These are phyloP conservation scores for Otolemur garnettii DNA, from an alignment of 2,113 vertebrate species.

Conservation along the genomic window DNA sequence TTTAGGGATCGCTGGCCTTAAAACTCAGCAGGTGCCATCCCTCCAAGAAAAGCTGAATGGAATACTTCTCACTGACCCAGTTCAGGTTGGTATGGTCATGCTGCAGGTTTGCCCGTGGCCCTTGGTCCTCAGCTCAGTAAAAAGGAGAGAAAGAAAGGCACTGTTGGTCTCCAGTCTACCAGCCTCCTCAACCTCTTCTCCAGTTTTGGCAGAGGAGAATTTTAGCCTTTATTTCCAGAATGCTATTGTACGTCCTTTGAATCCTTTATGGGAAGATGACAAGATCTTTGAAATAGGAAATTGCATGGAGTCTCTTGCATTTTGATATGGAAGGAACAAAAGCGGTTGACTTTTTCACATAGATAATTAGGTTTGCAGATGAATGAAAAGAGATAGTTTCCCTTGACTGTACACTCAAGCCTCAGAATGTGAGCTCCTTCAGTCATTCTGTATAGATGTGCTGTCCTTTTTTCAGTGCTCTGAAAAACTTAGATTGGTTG, in stretches of 20 bases:
- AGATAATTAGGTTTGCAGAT: constrained; percentile 13
- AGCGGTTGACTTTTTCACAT: constrained; percentile 20
- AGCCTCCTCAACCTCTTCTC: not conserved
- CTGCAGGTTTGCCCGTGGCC: not conserved
- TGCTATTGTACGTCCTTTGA: not conserved
- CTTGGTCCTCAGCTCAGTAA: not conserved
- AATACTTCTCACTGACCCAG: not conserved
- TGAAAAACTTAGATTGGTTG: not conserved
- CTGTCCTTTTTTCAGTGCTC: not conserved
- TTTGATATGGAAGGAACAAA: constrained; percentile 34
- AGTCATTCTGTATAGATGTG: not conserved
- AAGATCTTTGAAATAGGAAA: not conserved
- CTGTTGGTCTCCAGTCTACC: not conserved
- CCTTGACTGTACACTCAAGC: not conserved
- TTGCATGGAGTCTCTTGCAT: not conserved
- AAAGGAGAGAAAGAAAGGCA: not conserved
- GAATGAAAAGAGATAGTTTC: not conserved
- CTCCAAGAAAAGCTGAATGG: not conserved
- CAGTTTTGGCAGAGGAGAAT: not conserved
- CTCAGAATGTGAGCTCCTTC: not conserved
- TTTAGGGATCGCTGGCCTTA: constrained; percentile 26
- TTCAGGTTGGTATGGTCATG: not conserved
- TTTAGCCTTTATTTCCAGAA: not conserved
- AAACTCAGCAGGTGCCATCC: not conserved
- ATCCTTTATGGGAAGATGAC: not conserved